These are phyloP conservation scores for Catharus ustulatus DNA, from an alignment of 2,797 vertebrate genomes.

Conservation along the genomic window DNA sequence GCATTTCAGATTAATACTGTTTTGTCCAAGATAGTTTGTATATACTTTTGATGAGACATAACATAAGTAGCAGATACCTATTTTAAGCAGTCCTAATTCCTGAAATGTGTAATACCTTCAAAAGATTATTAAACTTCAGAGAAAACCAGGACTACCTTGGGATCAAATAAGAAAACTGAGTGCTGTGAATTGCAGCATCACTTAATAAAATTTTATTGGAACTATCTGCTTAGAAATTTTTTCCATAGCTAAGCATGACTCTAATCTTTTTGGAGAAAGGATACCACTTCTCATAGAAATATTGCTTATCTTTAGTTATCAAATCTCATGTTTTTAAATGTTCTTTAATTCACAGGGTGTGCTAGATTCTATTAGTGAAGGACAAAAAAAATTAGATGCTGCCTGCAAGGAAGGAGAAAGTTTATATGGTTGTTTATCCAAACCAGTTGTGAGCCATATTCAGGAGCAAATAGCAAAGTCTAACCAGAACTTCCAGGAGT, in stretches of 20 bases:
- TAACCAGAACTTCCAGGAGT: slow-evolving; percentile 90
- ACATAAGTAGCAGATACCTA: neutral
- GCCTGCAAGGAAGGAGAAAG: slow-evolving; percentile 92
- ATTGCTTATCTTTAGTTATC: neutral
- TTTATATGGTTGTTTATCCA: slow-evolving; percentile 87
- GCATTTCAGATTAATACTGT: neutral
- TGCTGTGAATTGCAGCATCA: neutral
- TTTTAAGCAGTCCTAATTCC: neutral
- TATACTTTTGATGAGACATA: neutral
- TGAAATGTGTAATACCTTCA: neutral
- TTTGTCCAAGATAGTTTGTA: neutral
- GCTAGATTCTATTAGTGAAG: slow-evolving; percentile 87
- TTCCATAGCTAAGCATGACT: neutral
- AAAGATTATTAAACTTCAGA: neutral
- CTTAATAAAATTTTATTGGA: neutral
- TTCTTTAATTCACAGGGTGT: slow-evolving; percentile 76
- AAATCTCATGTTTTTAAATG: neutral
- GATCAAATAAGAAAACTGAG: neutral
- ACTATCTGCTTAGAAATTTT: neutral
- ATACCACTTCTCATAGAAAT: neutral
- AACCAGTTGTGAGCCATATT: slow-evolving; percentile 85
- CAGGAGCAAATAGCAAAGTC: slow-evolving; percentile 90
- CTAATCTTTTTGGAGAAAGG: neutral
- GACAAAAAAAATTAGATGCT: slow-evolving; percentile 85
- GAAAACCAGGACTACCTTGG: neutral